phyloP scores from a whole-genome alignment of 1,140 invertebrate genomes.

The Trachymyrmex cornetzi region DNA sequence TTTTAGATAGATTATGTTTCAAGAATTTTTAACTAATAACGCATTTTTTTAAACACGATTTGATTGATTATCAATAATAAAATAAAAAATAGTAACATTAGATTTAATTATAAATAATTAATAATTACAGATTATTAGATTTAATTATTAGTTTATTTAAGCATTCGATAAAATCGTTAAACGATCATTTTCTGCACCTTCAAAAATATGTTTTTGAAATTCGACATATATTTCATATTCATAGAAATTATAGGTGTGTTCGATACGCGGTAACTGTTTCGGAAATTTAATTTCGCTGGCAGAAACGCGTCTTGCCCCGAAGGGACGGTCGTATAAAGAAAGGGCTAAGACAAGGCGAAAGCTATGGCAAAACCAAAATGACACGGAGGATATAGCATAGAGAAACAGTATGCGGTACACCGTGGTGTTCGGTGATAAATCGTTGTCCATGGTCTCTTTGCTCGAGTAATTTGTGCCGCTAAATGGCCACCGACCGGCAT shows the following conservation, averaged over 20 bases:
- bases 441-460: conserved; percentile 70
- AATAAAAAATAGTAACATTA: no score
- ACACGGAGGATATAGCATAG: conserved; percentile 33
- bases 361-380: conserved; percentile 48
- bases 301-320: conserved; percentile 22
- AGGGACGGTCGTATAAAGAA: conserved; percentile 35
- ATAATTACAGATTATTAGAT: no score
- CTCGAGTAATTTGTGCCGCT: conserved; percentile 75
- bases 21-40: not conserved
- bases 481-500: conserved; percentile 71
- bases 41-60: not conserved
- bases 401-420: conserved; percentile 57
- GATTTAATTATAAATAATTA: no score
- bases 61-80: not conserved
- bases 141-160: not conserved
- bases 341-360: conserved; percentile 30
- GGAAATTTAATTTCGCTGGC: conserved; percentile 52
- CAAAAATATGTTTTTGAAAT: not conserved
- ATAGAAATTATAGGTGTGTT: not conserved
- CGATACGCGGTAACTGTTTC: not conserved
- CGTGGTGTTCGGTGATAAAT: conserved; percentile 67
- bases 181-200: not conserved
- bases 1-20: not conserved
- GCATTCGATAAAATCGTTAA: not conserved
- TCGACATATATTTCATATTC: not conserved